These are phyloP conservation scores for Perithous albicinctus DNA, from an alignment of 2,888 invertebrate species.

Conservation along the genomic window DNA sequence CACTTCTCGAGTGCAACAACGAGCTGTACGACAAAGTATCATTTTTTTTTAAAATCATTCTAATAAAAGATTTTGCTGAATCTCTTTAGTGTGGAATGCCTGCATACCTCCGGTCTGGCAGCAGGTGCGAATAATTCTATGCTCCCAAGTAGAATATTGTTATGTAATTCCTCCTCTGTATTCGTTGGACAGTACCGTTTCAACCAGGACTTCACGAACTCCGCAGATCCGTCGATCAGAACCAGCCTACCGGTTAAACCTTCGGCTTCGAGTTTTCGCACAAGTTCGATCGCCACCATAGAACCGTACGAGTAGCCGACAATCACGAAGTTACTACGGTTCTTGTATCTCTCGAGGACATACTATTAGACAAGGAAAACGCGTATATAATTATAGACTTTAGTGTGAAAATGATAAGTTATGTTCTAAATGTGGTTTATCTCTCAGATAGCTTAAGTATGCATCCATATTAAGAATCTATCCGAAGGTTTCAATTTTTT, in stretches of 20 bases:
- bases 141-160: conserved; percentile 86
- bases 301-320: conserved; percentile 96
- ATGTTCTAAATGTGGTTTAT: too few relatives aligned
- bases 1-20: conserved; percentile 85
- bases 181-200: conserved; percentile 85
- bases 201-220: conserved; percentile 87
- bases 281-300: conserved; percentile 91
- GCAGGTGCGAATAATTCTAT: conserved; percentile 86
- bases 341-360: conserved; percentile 85
- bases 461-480: too few relatives aligned
- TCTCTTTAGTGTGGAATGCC: background rate
- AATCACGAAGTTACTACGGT: conserved; percentile 87
- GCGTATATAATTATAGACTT: too few relatives aligned
- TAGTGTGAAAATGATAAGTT: too few relatives aligned
- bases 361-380: conserved; percentile 85
- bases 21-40: conserved; percentile 69
- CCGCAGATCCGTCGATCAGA: conserved; percentile 94
- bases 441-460: too few relatives aligned
- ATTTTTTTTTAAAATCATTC: conserved; percentile 1
- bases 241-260: conserved; percentile 88
- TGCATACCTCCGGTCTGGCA: conserved; percentile 82
- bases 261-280: conserved; percentile 89
- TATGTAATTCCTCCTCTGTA: conserved; percentile 86
- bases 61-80: background rate
- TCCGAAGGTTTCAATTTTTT: too few relatives aligned